Base-by-base conservation (phyloP, 2,888 invertebrate genomes). In the Girardia tigrina region DNA sequence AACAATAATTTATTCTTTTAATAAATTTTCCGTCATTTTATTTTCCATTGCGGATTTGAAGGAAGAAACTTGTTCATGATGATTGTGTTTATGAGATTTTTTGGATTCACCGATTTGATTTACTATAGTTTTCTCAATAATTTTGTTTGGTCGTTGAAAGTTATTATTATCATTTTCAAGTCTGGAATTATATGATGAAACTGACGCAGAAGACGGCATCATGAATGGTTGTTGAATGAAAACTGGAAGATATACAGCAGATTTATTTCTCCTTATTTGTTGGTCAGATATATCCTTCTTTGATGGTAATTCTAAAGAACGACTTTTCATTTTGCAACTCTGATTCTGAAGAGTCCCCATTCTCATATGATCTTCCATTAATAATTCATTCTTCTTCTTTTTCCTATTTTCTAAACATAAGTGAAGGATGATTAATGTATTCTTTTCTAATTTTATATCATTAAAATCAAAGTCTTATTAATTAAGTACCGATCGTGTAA, bases 21-120 rank as follows among this genome's bases (percentile, higher is more conserved):
- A 20, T 56, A 12, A 2, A 56, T 56, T 56, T 56, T 56, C 56
- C n/a, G 56, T n/a, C n/a, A 56, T 12, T 56, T 56, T 56, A 56
- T 56, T 56, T 56, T 56, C 56, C n/a, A 56, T 56, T n/a, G 56
- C 56, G n/a, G 56, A 56, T 56, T 56, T 56, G 23, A 56, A 56
- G 23, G 56, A 56, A 12, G 56, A 56, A 56, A 56, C 8, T 16
- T 56, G 56, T 56, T 56, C 56, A 20, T n/a, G 56, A 12, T 6
- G 8, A 56, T 16, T 56, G 6, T 2, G n/a, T 20, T 56, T n/a
- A 20, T 56, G n/a, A 12, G n/a, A n/a, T n/a, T n/a, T n/a, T n/a
- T n/a, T n/a, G n/a, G n/a, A n/a, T n/a, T n/a, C n/a, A n/a, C n/a
- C n/a, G n/a, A n/a, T 56, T 20, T 16, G n/a, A 56, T 56, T 56